Evolutionary conservation across 2,888 invertebrate genomes (phyloP), one percentile per base, ranked within the genome.

Genomic region (Sesamia inferens): DNA sequence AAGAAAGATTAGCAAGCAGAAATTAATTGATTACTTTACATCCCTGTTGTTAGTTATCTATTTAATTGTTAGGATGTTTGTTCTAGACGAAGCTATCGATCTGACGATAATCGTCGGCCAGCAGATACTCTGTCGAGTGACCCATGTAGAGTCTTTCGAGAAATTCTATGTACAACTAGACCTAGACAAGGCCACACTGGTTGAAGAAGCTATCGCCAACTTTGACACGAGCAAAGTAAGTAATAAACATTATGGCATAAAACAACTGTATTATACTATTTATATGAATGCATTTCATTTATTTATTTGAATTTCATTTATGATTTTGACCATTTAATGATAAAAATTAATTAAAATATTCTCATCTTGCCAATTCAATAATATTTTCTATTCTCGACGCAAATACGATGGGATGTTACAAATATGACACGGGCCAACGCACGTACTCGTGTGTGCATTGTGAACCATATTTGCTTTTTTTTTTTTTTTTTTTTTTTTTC

Each of bases 61-160:
- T 48, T 57, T n/a, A 3, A 63, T 42, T 24, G 1, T 11, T 13
- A n/a, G 59, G 8, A 31, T 2, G 19, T 76, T 76, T 70, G 64
- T 93, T 92, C 31, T 92, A 96, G 96, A 96, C 78, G 96, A 96
- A 88, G 94, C 96, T 0, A 95, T 96, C 74, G 96, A 96, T 82
- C 88, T 96, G 71, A 94, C 94, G 0, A 95, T 96, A 57, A 93
- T 96, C 44, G 92, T 94, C 42, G 94, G 95, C 19, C 96, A 96
- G 80, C 95, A 96, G 87, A 93, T 96, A n/a, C 74, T 93, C 44
- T 93, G 95, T 79, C 91, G 92, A 22, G 95, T 96, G 64, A 95
- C 96, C 0, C 93, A 95, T 74, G 93, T 96, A 31, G 94, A 93
- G 16, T 94, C 95, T 0, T 92, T 90, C 68, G 93, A 94, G 61